Percentiles rank a stretch among this genome's conserved stretches.
Evolutionary conservation across 23 tunicate species (phyloP).

Genomic region (Styela clava): DNA sequence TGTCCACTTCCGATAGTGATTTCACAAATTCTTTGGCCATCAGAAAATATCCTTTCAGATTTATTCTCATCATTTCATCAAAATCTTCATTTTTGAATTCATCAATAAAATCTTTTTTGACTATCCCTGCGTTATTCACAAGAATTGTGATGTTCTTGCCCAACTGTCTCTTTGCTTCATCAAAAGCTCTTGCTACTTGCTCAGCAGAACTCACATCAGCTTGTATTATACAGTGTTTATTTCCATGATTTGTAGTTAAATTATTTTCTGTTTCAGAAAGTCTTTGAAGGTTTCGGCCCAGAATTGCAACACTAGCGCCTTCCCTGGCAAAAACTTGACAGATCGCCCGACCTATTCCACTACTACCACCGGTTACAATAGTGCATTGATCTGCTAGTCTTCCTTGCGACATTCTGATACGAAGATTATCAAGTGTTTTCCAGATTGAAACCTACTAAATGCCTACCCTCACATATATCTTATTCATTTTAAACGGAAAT

Average conservation of each 20-base stretch:
- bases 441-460: too few relatives aligned
- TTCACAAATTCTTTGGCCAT: conserved; percentile 50
- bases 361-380: not conserved
- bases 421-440: too few relatives aligned
- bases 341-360: not conserved
- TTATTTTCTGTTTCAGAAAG: not conserved
- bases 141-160: too few relatives aligned
- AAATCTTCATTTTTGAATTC: too few relatives aligned
- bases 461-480: too few relatives aligned
- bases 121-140: too few relatives aligned
- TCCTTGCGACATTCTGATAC: not conserved
- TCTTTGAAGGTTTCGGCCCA: not conserved
- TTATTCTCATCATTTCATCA: conserved; percentile 12
- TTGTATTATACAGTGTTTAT: not conserved
- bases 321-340: not conserved
- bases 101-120: too few relatives aligned
- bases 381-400: not conserved
- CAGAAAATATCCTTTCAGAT: conserved; percentile 32
- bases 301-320: too few relatives aligned
- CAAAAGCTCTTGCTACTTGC: too few relatives aligned
- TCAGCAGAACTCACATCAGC: conserved; percentile 25
- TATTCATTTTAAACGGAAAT: too few relatives aligned
- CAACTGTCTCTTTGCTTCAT: too few relatives aligned
- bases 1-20: conserved; percentile 21
- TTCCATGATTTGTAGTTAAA: not conserved